Percentiles rank a stretch among this genome's conserved stretches.
Evolutionary conservation across 2,888 invertebrate genomes (phyloP).

Genomic region (Dendrolimus houi): DNA sequence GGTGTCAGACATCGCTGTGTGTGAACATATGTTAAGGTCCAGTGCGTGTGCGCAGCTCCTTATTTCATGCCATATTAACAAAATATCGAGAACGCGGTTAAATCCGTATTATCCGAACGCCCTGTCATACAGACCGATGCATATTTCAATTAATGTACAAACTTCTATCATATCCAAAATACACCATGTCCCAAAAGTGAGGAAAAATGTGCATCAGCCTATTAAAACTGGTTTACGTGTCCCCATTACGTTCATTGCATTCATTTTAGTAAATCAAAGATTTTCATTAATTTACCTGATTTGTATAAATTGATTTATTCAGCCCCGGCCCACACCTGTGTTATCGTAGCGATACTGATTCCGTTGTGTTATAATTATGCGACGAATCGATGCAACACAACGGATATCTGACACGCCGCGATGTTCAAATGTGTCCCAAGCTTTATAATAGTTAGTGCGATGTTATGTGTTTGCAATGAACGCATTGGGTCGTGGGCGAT

Average conservation of each 20-base stretch:
- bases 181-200: not conserved
- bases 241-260: constrained; percentile 29
- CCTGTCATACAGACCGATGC: constrained; percentile 11
- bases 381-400: too few relatives aligned
- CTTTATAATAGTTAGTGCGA: too few relatives aligned
- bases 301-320: too few relatives aligned
- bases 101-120: constrained; percentile 27
- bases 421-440: too few relatives aligned
- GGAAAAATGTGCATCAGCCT: constrained; percentile 29
- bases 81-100: constrained; percentile 28
- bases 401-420: too few relatives aligned
- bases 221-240: constrained; percentile 16
- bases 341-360: too few relatives aligned
- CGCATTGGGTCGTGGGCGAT: constrained; percentile 25
- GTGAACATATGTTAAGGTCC: constrained; percentile 24
- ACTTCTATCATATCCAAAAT: not conserved
- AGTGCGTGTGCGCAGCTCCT: constrained; percentile 31
- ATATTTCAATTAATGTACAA: not conserved
- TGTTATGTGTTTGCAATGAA: constrained; percentile 5
- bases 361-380: too few relatives aligned
- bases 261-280: not conserved
- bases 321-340: too few relatives aligned
- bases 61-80: constrained; percentile 24
- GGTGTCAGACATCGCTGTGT: constrained; percentile 32
- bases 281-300: too few relatives aligned